Percentiles rank a stretch among this genome's conserved stretches.
Evolutionary conservation across 2,113 vertebrate genomes (phyloP).

Genomic region (Cololabis saira): DNA sequence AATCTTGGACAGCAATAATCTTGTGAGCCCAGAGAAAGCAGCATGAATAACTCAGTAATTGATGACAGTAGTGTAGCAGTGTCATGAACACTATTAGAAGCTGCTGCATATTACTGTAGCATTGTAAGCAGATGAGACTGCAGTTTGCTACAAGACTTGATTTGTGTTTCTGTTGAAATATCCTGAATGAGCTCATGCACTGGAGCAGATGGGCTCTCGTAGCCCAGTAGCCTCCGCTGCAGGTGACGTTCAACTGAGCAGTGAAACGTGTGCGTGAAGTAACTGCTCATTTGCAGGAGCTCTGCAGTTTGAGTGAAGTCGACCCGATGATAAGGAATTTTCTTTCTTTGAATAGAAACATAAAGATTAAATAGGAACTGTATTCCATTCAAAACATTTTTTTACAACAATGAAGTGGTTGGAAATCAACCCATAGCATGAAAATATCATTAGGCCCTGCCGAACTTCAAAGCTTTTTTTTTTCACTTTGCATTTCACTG

Average conservation of each 20-base stretch:
- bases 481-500: too few relatives aligned
- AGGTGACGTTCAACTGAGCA: conserved; percentile 5
- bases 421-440: too few relatives aligned
- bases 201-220: rapidly evolving
- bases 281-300: conserved; percentile 22
- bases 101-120: too few relatives aligned
- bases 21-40: neutral
- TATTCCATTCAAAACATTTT: conserved; percentile 11
- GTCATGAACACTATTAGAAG: neutral
- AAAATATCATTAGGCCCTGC: too few relatives aligned
- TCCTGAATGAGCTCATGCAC: neutral
- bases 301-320: conserved; percentile 27
- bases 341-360: neutral
- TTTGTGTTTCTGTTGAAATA: conserved; percentile 1
- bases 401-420: neutral
- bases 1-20: too few relatives aligned
- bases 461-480: too few relatives aligned
- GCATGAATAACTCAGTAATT: conserved; percentile 20
- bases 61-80: neutral
- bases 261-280: conserved; percentile 4
- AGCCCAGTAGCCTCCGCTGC: neutral
- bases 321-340: neutral
- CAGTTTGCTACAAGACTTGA: too few relatives aligned
- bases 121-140: too few relatives aligned
- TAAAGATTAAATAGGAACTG: neutral